A percentile compares a stretch with the other conserved stretches of the same genome.
These are phyloP conservation scores for Romanogobio albipinnatus DNA, from an alignment of 2,113 vertebrate species.

Conservation along the genomic window DNA sequence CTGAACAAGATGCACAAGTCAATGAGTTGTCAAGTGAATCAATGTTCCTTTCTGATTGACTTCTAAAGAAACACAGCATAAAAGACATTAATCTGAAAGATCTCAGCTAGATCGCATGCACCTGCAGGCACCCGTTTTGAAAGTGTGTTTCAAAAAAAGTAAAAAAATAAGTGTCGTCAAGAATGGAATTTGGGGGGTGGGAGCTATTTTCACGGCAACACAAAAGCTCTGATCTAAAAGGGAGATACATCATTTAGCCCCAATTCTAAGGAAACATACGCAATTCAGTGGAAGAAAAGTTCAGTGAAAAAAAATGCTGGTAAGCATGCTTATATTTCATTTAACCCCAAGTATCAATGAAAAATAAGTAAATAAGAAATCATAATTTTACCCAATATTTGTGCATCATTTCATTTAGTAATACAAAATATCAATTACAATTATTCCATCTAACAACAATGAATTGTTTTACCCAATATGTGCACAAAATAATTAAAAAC, in stretches of 20 bases:
- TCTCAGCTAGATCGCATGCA: slow-evolving; percentile 2
- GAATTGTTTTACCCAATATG: too few relatives aligned
- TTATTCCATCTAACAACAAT: not conserved
- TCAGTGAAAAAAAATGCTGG: not conserved
- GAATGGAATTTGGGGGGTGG: not conserved
- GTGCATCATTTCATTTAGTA: not conserved
- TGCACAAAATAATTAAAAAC: too few relatives aligned
- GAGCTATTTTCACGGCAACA: not conserved
- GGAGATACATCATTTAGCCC: not conserved
- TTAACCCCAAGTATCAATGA: not conserved
- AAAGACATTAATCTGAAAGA: slow-evolving; percentile 23
- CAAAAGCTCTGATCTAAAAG: not conserved
- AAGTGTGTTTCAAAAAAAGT: not conserved
- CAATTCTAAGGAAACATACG: not conserved
- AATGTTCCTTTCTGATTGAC: slow-evolving; percentile 30
- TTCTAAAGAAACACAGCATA: slow-evolving; percentile 20
- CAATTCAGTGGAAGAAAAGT: not conserved
- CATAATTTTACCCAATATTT: not conserved
- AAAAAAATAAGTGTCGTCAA: not conserved
- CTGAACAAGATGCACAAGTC: not conserved
- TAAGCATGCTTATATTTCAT: not conserved
- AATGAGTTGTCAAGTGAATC: slow-evolving; percentile 16
- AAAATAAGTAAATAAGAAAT: not conserved
- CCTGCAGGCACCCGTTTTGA: not conserved
- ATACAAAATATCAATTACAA: not conserved